Evolutionary conservation across 2,797 vertebrate species (phyloP).

Genomic region (Siniperca undulata): DNA sequence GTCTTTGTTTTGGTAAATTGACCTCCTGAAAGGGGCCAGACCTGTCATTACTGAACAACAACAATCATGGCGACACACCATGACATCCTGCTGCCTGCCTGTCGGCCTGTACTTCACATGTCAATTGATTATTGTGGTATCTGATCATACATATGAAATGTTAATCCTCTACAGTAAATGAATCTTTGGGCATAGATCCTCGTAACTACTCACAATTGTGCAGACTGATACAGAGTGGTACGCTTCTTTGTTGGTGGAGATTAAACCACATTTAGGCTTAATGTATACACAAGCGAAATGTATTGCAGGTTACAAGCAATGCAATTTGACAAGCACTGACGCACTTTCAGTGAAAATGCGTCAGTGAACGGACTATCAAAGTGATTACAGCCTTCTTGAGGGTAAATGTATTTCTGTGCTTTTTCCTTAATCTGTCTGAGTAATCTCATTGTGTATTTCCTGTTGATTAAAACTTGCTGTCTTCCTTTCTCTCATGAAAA

Average conservation of each 20-base stretch:
- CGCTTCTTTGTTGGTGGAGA: neutral
- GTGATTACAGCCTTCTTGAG: neutral
- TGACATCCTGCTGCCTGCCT: neutral
- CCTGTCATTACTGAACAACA: neutral
- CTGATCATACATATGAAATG: neutral
- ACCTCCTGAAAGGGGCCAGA: slow-evolving; percentile 11
- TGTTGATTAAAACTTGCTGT: neutral
- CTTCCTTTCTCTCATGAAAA: neutral
- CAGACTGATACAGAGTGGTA: neutral
- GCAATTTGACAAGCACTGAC: neutral
- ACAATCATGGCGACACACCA: slow-evolving; percentile 7
- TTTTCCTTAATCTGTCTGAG: neutral
- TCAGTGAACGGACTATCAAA: neutral
- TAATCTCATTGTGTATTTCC: neutral
- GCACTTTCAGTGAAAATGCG: neutral
- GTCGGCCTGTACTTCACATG: neutral
- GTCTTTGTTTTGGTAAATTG: slow-evolving; percentile 10
- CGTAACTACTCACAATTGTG: neutral
- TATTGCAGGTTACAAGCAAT: neutral
- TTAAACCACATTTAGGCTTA: neutral
- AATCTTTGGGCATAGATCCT: neutral
- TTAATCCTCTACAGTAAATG: neutral
- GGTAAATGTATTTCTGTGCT: neutral
- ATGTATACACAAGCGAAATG: neutral
- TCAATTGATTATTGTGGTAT: neutral